These are phyloP conservation scores for Sarcophaga rosellei DNA, from an alignment of 2,888 invertebrate species.

Conservation along the genomic window DNA sequence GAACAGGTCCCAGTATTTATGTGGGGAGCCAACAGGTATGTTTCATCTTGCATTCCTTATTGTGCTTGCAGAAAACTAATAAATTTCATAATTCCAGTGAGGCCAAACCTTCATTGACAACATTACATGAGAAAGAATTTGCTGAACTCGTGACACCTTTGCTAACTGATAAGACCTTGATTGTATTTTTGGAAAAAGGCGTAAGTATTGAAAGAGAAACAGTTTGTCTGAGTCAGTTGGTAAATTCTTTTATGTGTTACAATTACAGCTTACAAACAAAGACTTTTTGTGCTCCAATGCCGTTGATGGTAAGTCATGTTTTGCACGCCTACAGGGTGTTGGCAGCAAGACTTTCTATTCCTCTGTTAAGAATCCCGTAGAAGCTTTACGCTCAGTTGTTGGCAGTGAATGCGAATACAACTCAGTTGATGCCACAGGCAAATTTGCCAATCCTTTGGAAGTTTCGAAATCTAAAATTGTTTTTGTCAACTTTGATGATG, in stretches of 20 bases:
- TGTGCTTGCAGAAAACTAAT: background rate
- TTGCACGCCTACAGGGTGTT: constrained; percentile 79
- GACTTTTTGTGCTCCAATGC: constrained; percentile 81
- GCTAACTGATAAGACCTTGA: constrained; percentile 78
- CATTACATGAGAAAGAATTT: constrained; percentile 75
- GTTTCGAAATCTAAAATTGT: constrained; percentile 82
- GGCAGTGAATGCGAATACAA: constrained; percentile 77
- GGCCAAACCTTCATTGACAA: constrained; percentile 74
- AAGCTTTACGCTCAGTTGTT: constrained; percentile 83
- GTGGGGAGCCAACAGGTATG: constrained; percentile 82
- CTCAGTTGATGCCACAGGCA: constrained; percentile 72
- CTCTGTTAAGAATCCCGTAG: constrained; percentile 84
- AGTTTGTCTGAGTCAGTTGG: background rate
- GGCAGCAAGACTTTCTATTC: constrained; percentile 83
- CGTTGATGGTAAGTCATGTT: constrained; percentile 78
- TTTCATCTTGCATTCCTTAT: background rate
- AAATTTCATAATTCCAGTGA: constrained; percentile 67
- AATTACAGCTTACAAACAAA: constrained; percentile 81
- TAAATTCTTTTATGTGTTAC: background rate
- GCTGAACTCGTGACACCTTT: constrained; percentile 71
- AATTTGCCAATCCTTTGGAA: constrained; percentile 73
- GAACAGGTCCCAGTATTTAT: constrained; percentile 84
- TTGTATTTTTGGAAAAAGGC: constrained; percentile 82
- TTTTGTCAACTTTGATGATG: constrained; percentile 83
- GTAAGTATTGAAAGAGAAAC: constrained; percentile 76